Percentiles rank a stretch among this genome's conserved stretches.
These are phyloP conservation scores for Scatophagus argus DNA, from an alignment of 2,113 vertebrate species.

Conservation along the genomic window DNA sequence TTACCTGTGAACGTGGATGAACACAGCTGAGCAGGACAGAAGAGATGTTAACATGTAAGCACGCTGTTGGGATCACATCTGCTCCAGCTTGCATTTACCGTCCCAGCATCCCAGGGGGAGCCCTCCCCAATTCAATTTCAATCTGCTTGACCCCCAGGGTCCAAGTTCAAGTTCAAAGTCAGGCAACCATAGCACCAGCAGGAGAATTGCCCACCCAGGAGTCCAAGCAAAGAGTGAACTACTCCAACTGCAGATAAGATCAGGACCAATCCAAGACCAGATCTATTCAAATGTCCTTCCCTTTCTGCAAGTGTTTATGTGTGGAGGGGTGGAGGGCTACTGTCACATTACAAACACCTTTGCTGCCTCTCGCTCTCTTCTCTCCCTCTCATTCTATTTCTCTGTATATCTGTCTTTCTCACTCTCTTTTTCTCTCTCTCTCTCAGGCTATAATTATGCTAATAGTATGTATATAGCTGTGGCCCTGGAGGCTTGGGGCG, in stretches of 20 bases:
- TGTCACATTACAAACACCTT: conserved; percentile 79
- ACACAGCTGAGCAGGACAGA: conserved; percentile 8
- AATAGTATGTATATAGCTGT: conserved; percentile 98
- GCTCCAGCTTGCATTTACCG: conserved; percentile 73
- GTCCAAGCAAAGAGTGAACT: conserved; percentile 59
- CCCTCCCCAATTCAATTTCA: conserved; percentile 96
- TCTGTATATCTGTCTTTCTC: conserved; percentile 55
- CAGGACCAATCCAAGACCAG: conserved; percentile 67
- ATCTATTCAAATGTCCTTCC: conserved; percentile 72
- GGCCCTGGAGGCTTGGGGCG: conserved; percentile 91
- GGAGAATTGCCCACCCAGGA: conserved; percentile 92
- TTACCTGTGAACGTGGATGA: conserved; percentile 24
- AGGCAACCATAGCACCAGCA: conserved; percentile 90
- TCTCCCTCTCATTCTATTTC: conserved; percentile 62
- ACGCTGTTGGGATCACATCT: conserved; percentile 65
- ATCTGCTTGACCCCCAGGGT: conserved; percentile 87
- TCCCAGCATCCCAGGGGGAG: conserved; percentile 90
- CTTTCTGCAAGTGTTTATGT: conserved; percentile 24
- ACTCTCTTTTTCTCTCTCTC: conserved; percentile 63
- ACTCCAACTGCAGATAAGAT: conserved; percentile 66
- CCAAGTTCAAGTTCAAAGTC: conserved; percentile 98
- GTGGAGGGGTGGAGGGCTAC: conserved; percentile 18
- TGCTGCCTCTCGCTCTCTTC: conserved; percentile 62
- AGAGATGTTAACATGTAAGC: conserved; percentile 66
- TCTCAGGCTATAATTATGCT: conserved; percentile 96